Evolutionary conservation across 2,113 vertebrate genomes (phyloP), one percentile per base, ranked within the genome.

Genomic region (Epinephelus cyanopodus): DNA sequence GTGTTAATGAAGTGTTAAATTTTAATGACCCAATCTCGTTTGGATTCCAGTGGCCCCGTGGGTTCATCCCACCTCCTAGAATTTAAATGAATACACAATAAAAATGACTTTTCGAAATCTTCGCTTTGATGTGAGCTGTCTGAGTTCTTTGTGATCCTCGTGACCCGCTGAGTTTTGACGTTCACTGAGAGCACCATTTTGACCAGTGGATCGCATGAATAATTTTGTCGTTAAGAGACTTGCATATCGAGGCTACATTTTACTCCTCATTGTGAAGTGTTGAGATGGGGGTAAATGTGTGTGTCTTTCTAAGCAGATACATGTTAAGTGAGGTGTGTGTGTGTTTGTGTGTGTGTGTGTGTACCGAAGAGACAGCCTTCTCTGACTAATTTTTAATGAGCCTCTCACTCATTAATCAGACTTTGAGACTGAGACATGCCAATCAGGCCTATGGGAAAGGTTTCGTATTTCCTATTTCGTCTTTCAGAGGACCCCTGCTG

Each of bases 1-100:
- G 66, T 74, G 67, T 88, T 92, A 88, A 90, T 90, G 78, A 90
- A 86, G 85, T 86, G 76, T 85, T 87, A 71, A 75, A 89, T 85
- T 90, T 88, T 90, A 89, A 90, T 92, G 89, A 88, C 39, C 66
- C 60, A 88, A 74, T 87, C 85, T 86, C 14, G 0, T 86, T 83
- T 89, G 62, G 74, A 81, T 84, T 70, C 81, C 62, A 80, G 70
- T 48, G 57, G 60, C 84, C 53, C 72, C 50, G 48, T 83, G 66
- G 79, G 76, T 68, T 82, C 66, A 68, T 87, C 77, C 50, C 56
- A 52, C 64, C 72, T 58, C 64, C 57, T 37, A 61, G 74, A 82
- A 86, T 84, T 77, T 68, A 56, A 83, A 87, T 80, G 77, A 86
- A 83, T 68, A 64, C 75, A 70, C 84, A 75, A 84, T 71, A 81